Conservation (phyloP, 2,888 invertebrate genomes). For the Chloromyia formosa region DNA sequence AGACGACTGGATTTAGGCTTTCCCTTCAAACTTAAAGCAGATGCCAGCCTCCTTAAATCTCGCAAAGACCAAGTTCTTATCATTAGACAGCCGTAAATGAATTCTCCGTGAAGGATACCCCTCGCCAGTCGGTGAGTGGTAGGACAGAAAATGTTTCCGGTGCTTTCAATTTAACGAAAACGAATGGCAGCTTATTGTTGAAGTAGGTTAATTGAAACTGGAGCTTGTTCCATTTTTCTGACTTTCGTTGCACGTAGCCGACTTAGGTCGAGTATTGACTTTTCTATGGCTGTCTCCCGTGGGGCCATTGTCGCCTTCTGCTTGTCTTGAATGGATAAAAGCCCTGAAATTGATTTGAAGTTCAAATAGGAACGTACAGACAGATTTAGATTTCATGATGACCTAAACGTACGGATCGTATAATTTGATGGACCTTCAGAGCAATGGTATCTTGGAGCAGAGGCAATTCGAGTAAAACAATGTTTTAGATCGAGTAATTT, state of each 20-base stretch:
- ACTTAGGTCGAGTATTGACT: neutral
- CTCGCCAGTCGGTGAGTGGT: neutral
- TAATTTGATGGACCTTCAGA: too few species aligned
- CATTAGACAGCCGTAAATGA: conserved; percentile 17
- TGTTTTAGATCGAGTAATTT: too few species aligned
- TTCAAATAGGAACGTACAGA: too few species aligned
- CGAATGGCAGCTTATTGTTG: neutral
- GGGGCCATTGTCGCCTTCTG: neutral
- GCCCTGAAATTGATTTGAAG: neutral
- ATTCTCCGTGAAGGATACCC: neutral
- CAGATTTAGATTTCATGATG: too few species aligned
- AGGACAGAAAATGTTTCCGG: conserved; percentile 20
- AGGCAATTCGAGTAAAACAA: too few species aligned
- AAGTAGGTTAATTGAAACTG: conserved; percentile 41
- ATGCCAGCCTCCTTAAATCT: neutral
- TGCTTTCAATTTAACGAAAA: conserved; percentile 22
- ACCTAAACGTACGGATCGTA: too few species aligned
- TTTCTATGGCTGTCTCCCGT: neutral
- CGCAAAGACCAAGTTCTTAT: conserved; percentile 9
- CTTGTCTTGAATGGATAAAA: neutral
- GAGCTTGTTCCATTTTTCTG: neutral
- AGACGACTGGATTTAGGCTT: neutral
- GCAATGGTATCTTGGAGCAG: too few species aligned
- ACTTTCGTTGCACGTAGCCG: neutral
- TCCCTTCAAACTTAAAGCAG: neutral